Percentiles rank a stretch among this genome's conserved stretches.
Evolutionary conservation across 2,797 vertebrate species (phyloP).

Genomic region (Falco cherrug): DNA sequence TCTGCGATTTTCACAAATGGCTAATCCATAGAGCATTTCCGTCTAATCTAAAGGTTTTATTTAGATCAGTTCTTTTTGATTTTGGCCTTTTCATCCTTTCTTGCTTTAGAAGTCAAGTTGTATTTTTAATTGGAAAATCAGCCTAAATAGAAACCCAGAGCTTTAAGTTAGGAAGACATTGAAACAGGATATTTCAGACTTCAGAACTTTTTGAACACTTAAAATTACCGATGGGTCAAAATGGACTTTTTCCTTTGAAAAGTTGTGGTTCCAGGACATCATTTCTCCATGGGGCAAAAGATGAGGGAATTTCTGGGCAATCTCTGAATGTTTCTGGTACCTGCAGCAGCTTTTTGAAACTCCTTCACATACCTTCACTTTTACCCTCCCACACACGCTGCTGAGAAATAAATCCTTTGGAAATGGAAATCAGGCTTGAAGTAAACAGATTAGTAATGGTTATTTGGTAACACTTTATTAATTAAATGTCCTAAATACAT

Average conservation of each 20-base stretch:
- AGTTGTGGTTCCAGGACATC: neutral
- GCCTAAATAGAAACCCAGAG: neutral
- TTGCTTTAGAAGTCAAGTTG: neutral
- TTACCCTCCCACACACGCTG: slow-evolving; percentile 10
- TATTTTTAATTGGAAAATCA: neutral
- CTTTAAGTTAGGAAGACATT: neutral
- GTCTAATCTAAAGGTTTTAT: neutral
- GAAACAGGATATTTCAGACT: neutral
- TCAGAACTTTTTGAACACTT: neutral
- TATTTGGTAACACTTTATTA: slow-evolving; percentile 77
- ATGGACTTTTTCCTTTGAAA: neutral
- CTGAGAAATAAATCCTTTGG: slow-evolving; percentile 58
- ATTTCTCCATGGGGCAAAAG: neutral
- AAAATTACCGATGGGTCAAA: neutral
- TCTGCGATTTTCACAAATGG: neutral
- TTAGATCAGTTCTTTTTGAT: neutral
- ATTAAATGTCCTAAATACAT: slow-evolving; percentile 76
- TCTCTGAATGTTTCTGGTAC: neutral
- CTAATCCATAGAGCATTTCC: neutral
- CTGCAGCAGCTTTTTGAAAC: neutral
- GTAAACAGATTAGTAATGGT: slow-evolving; percentile 79
- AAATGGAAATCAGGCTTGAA: slow-evolving; percentile 71
- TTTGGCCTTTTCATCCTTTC: neutral
- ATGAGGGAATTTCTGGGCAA: neutral
- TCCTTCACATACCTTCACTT: neutral